Evolutionary conservation across 2,113 vertebrate species (phyloP).

Genomic region (Enhydra lutris): DNA sequence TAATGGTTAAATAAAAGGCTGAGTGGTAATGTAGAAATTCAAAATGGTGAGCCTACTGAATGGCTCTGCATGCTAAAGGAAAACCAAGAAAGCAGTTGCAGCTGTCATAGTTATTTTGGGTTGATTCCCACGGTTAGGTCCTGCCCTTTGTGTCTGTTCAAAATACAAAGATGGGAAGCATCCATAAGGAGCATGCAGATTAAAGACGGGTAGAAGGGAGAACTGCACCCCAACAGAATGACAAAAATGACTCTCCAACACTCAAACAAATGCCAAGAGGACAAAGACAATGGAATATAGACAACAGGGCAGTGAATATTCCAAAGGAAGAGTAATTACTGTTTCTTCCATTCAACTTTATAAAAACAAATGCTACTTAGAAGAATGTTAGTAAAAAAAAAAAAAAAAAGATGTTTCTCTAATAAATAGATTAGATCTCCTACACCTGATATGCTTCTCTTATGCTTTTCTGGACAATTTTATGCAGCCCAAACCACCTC

Average conservation of each 20-base stretch:
- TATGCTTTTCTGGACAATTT: not conserved
- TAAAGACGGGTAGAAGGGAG: not conserved
- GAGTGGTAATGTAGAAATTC: not conserved
- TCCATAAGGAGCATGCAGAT: not conserved
- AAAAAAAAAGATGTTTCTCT: not conserved
- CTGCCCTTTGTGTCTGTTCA: not conserved
- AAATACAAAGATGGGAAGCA: not conserved
- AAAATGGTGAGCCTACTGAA: not conserved
- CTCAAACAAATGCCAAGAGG: not conserved
- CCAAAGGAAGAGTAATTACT: not conserved
- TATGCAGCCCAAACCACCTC: not conserved
- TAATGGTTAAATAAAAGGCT: not conserved
- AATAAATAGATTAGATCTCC: not conserved
- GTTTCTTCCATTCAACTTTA: not conserved
- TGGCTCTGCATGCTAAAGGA: rapidly evolving
- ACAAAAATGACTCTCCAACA: not conserved
- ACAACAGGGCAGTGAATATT: not conserved
- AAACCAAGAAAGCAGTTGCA: not conserved
- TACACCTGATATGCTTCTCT: not conserved
- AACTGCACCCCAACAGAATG: not conserved
- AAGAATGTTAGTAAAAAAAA: not conserved
- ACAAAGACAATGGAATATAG: not conserved
- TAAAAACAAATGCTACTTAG: not conserved
- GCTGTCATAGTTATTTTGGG: not conserved
- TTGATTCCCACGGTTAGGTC: not conserved